Conservation (phyloP, 2,797 vertebrate genomes). For the Serranus cabrilla region DNA sequence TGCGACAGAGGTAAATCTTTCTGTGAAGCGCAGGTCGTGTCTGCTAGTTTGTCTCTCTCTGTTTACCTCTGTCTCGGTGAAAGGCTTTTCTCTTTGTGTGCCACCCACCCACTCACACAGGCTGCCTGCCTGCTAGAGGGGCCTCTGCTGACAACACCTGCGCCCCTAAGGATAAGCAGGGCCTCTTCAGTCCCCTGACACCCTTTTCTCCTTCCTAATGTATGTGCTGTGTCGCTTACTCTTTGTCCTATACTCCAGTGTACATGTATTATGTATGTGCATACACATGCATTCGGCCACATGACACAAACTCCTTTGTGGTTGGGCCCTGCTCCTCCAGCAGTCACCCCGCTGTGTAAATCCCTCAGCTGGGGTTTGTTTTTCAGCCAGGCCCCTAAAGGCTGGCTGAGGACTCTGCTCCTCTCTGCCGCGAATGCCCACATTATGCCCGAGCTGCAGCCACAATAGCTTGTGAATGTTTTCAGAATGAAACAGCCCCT, state of each 20-base stretch:
- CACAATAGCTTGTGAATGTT: conserved; percentile 23
- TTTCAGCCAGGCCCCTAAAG: conserved; percentile 49
- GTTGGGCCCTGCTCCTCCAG: conserved; percentile 27
- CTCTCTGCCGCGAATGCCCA: conserved; percentile 28
- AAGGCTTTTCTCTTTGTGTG: conserved; percentile 59
- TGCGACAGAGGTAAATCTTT: conserved; percentile 4
- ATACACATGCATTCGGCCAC: conserved; percentile 28
- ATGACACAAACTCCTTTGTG: conserved; percentile 47
- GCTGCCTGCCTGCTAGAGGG: conserved; percentile 52
- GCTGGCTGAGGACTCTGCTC: conserved; percentile 34
- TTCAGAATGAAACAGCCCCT: conserved; percentile 36
- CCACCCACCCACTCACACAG: conserved; percentile 39
- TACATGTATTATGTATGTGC: conserved; percentile 69
- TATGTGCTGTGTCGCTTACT: conserved; percentile 55
- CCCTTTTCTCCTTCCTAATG: conserved; percentile 38
- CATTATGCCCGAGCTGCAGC: conserved; percentile 15
- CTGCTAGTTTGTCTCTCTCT: conserved; percentile 16
- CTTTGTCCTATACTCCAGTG: conserved; percentile 54
- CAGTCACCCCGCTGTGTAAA: conserved; percentile 65
- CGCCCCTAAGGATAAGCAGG: conserved; percentile 57
- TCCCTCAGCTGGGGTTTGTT: conserved; percentile 55
- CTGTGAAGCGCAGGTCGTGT: conserved; percentile 16
- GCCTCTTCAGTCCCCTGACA: conserved; percentile 52
- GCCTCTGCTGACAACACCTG: conserved; percentile 72
- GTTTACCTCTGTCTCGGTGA: conserved; percentile 55